These are phyloP conservation scores for Agrotis exclamationis DNA, from an alignment of 2,888 invertebrate genomes.

Conservation along the genomic window DNA sequence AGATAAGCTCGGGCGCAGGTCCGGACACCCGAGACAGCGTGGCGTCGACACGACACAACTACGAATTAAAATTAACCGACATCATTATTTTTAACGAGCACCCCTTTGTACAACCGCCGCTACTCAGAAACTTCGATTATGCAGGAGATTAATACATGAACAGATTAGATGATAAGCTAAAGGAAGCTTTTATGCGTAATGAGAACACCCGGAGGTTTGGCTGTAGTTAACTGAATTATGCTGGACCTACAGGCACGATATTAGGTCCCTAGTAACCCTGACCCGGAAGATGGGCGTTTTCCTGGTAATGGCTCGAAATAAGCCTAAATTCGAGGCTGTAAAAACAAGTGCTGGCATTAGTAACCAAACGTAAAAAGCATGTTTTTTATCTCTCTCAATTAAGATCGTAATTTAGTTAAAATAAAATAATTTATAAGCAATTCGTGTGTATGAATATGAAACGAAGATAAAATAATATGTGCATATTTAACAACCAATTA, in stretches of 20 bases:
- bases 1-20: conserved; percentile 65
- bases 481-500: conserved; percentile 47
- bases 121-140: conserved; percentile 68
- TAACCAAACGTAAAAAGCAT: background rate
- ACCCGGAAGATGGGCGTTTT: too few relatives aligned
- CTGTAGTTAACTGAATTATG: conserved; percentile 15
- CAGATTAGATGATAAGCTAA: conserved; percentile 59
- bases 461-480: conserved; percentile 38
- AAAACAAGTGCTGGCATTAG: too few relatives aligned
- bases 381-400: conserved; percentile 14
- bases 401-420: conserved; percentile 34
- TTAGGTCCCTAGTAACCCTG: background rate
- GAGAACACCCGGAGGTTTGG: conserved; percentile 15
- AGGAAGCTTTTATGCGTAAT: conserved; percentile 53
- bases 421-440: conserved; percentile 31
- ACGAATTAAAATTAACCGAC: conserved; percentile 72
- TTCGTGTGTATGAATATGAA: conserved; percentile 47
- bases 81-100: conserved; percentile 77
- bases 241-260: background rate
- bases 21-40: conserved; percentile 78
- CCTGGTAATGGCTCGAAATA: background rate
- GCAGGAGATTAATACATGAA: conserved; percentile 53
- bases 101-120: conserved; percentile 70
- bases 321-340: background rate
- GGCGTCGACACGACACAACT: conserved; percentile 75